Percentiles rank a stretch among this genome's conserved stretches.
Evolutionary conservation across 2,113 vertebrate genomes (phyloP).

Genomic region (Merops nubicus): DNA sequence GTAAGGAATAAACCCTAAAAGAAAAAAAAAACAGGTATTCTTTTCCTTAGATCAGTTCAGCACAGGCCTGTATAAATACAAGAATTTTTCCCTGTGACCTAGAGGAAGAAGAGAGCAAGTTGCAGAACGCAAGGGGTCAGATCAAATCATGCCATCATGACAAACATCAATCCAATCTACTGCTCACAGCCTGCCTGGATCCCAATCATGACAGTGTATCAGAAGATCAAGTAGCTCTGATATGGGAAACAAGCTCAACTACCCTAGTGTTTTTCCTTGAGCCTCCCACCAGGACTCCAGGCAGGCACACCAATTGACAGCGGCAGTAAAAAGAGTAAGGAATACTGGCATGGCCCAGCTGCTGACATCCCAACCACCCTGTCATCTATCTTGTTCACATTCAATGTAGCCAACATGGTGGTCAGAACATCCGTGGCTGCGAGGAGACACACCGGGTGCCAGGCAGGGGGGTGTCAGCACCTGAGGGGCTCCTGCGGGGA

Average conservation of each 20-base stretch:
- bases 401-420: neutral
- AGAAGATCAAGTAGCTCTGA: neutral
- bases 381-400: neutral
- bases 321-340: neutral
- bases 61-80: neutral
- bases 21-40: neutral
- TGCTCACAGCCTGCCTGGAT: neutral
- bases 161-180: neutral
- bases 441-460: neutral
- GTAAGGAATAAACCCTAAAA: neutral
- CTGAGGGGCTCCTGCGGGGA: no score
- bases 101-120: neutral
- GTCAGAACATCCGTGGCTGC: accelerated
- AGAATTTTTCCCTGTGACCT: neutral
- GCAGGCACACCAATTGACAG: neutral
- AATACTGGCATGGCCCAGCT: neutral
- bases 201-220: neutral
- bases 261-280: neutral
- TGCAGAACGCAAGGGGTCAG: neutral
- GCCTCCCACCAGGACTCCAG: neutral
- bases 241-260: accelerated
- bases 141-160: neutral
- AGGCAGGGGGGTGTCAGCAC: neutral
- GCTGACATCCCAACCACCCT: neutral
- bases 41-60: neutral